phyloP scores from a whole-genome alignment of 2,797 vertebrate genomes.

The Spinibarbus caldwelli region DNA sequence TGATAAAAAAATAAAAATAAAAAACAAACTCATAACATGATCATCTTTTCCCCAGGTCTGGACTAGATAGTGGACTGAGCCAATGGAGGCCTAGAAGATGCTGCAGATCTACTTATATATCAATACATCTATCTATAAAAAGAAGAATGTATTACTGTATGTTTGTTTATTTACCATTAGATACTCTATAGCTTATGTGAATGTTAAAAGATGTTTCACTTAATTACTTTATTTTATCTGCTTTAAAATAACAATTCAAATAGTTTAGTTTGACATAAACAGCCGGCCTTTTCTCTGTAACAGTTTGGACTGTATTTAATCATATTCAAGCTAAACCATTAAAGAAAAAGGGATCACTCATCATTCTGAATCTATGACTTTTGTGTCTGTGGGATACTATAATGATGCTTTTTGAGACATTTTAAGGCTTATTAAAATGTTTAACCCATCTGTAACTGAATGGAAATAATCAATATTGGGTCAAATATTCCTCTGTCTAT shows the following conservation, averaged over 20 bases:
- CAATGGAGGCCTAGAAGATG: too few relatives aligned
- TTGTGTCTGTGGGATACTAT: too few relatives aligned
- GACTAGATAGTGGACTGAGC: background rate
- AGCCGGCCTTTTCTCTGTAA: background rate
- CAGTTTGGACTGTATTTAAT: background rate
- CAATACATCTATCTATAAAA: background rate
- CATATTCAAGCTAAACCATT: background rate
- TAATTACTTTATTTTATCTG: background rate
- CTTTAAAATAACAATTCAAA: background rate
- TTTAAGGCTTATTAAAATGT: too few relatives aligned
- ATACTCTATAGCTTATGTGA: background rate
- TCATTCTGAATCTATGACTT: too few relatives aligned
- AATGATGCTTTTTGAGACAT: too few relatives aligned
- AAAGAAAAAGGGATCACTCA: background rate
- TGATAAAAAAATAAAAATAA: background rate
- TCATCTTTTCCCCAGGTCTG: background rate
- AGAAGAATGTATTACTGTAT: background rate
- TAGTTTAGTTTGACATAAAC: background rate
- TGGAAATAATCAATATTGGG: too few relatives aligned
- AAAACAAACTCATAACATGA: too few relatives aligned
- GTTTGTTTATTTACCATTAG: background rate
- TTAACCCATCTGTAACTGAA: too few relatives aligned
- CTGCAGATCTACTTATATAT: background rate
- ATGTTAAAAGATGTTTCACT: background rate
- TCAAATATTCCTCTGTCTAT: too few relatives aligned